These are phyloP conservation scores for Macrotus californicus DNA, from an alignment of 2,113 vertebrate genomes.

Conservation along the genomic window DNA sequence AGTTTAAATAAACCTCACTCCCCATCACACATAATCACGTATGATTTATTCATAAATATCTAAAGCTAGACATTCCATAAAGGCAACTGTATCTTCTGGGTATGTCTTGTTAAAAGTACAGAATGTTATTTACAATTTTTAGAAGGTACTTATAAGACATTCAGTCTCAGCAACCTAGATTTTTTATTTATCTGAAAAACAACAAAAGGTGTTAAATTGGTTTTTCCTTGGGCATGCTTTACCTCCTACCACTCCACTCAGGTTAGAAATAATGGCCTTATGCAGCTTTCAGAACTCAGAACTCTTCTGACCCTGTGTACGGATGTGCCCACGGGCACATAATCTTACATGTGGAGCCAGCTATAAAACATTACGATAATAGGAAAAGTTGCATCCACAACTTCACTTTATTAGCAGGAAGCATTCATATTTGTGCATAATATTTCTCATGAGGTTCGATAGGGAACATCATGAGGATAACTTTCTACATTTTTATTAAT, in stretches of 20 bases:
- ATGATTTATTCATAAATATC: neutral
- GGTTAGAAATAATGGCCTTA: neutral
- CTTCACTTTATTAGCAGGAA: constrained; percentile 5
- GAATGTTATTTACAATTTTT: constrained; percentile 21
- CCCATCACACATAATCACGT: neutral
- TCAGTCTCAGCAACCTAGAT: neutral
- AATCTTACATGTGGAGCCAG: neutral
- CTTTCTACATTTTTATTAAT: constrained; percentile 43
- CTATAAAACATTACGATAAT: neutral
- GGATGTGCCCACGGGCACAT: neutral
- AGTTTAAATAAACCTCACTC: neutral
- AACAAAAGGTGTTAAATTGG: neutral
- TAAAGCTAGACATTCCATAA: neutral
- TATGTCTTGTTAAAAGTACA: neutral
- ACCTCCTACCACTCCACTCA: neutral
- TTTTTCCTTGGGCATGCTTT: neutral
- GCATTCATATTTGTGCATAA: constrained; percentile 25
- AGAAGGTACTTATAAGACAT: neutral
- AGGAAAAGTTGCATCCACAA: neutral
- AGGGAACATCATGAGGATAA: constrained; percentile 1
- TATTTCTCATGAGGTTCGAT: constrained; percentile 14
- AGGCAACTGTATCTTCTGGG: neutral
- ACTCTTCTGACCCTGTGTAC: neutral
- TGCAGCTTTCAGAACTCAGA: neutral
- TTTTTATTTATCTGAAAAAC: constrained; percentile 22